A percentile compares a stretch with the other conserved stretches of the same genome.
phyloP scores from a whole-genome alignment of 2,113 vertebrate genomes.

The Sinocyclocheilus rhinocerous region DNA sequence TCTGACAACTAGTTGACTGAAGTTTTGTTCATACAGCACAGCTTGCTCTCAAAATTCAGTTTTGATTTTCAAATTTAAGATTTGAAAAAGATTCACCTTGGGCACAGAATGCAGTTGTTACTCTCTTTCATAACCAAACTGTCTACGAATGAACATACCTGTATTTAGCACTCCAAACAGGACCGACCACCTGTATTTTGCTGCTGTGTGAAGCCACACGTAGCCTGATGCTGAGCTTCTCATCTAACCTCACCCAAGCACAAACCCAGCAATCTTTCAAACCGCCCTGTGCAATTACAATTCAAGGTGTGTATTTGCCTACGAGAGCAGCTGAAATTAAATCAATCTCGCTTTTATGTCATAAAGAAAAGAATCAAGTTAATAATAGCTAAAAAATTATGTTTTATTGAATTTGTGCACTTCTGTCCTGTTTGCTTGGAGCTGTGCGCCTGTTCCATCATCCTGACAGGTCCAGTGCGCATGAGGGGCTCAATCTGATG shows the following conservation, averaged over 20 bases:
- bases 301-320: not conserved
- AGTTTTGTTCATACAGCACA: not conserved
- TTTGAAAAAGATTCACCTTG: not conserved
- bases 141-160: not conserved
- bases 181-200: not conserved
- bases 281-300: conserved; percentile 1
- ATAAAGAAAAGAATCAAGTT: conserved; percentile 40
- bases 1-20: not conserved
- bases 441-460: conserved; percentile 60
- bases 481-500: conserved; percentile 56
- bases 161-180: not conserved
- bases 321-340: not conserved
- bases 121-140: not conserved
- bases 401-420: conserved; percentile 61
- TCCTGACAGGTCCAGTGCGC: conserved; percentile 62
- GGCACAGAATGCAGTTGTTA: no score
- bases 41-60: not conserved
- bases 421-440: conserved; percentile 54
- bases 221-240: not conserved
- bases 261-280: conserved; percentile 16
- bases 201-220: not conserved
- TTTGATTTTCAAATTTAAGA: not conserved
- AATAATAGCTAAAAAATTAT: conserved; percentile 60
- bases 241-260: not conserved
- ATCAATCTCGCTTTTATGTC: not conserved